Percentiles rank a stretch among this genome's conserved stretches.
These are phyloP conservation scores for Ashinkailepas kermadecensis DNA, from an alignment of 2,888 invertebrate genomes.

Conservation along the genomic window DNA sequence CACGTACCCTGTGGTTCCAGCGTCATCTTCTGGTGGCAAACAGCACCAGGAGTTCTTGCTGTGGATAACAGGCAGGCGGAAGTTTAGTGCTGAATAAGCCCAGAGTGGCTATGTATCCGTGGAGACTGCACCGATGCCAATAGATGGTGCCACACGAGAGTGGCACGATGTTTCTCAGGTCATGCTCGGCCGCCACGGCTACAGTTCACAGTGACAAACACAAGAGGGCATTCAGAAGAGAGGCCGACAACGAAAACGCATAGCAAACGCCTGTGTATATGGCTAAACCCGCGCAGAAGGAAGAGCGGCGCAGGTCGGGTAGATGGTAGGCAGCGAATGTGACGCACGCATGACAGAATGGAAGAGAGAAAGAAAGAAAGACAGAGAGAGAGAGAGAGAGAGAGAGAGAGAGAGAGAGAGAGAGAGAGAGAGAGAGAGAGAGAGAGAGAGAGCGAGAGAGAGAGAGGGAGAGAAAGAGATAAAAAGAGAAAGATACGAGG, in stretches of 20 bases:
- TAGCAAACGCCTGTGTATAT: not conserved
- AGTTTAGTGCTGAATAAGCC: not conserved
- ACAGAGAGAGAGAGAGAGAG: too few relatives aligned
- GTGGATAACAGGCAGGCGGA: not conserved
- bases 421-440: too few relatives aligned
- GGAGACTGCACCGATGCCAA: not conserved
- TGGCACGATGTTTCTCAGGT: not conserved
- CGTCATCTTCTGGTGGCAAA: not conserved
- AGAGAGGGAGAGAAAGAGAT: too few relatives aligned
- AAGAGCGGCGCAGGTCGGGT: too few relatives aligned
- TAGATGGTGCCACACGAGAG: not conserved
- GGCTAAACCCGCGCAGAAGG: too few relatives aligned
- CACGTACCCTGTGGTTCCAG: not conserved
- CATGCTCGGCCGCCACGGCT: not conserved
- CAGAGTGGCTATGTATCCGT: not conserved
- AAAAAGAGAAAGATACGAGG: too few relatives aligned
- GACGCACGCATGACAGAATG: too few relatives aligned
- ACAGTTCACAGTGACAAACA: not conserved
- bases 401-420: too few relatives aligned
- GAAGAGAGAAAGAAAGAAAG: too few relatives aligned
- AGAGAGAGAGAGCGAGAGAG: too few relatives aligned
- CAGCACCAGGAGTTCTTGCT: slow-evolving; percentile 17
- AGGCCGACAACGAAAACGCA: not conserved
- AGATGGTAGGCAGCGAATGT: too few relatives aligned
- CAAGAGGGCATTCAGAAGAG: not conserved